Base-by-base conservation (phyloP, 1,140 invertebrate genomes). In the Saccostrea cuccullata region DNA sequence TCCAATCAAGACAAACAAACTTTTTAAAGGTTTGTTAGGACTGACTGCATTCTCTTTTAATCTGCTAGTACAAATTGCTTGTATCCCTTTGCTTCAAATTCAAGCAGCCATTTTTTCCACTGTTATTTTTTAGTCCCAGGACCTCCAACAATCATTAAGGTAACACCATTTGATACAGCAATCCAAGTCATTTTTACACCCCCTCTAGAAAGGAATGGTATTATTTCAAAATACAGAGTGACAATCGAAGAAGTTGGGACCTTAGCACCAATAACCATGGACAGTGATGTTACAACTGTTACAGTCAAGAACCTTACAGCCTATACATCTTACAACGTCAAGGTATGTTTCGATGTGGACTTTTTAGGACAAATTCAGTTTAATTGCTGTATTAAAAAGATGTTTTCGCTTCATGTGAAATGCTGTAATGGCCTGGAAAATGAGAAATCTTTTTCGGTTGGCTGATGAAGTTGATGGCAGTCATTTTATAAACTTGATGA, bases 181-280 rank as follows among this genome's bases (percentile, higher is more conserved):
- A 73, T 73, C 30, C 1, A 30, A 13, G 70, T 73, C 9, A 36
- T 17, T 15, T 73, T 73, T 30, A 36, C 26, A 26, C 70, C 70
- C 26, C 70, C 70, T 30, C 13, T 73, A 12, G 70, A 73, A 30
- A 36, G 23, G 30, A 73, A 73, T 73, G 70, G 26, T 12, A 30
- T 73, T 26, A 73, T 73, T 73, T 40, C 70, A 36, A 73, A 73
- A 13, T 73, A 73, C 70, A 73, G 26, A 26, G 13, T 73, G 70
- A 30, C 26, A 11, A 15, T 73, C 12, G 23, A 73, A 36, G 70
- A 36, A 26, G 26, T 15, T 15, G 26, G 23, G 70, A 73, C 70
- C 5, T 73, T 26, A 73, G 0, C 15, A 8, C 26, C 13, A 5
- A 36, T 15, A 40, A 26, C 23, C 11, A 77, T 1, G 12, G 70